A percentile compares a stretch with the other conserved stretches of the same genome.
These are phyloP conservation scores for Myotis daubentonii DNA, from an alignment of 2,797 vertebrate genomes.

Conservation along the genomic window DNA sequence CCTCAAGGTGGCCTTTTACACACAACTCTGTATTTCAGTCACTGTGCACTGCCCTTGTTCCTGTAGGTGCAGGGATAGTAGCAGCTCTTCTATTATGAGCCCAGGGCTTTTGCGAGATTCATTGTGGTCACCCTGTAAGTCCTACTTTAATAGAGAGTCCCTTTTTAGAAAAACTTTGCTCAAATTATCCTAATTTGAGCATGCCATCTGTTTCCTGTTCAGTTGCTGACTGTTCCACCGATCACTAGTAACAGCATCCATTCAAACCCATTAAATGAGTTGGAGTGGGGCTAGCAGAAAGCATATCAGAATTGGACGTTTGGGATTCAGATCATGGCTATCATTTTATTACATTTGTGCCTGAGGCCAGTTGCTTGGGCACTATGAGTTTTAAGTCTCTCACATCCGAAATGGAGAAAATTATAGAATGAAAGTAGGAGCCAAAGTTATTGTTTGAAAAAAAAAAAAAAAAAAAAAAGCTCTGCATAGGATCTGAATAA, in stretches of 20 bases:
- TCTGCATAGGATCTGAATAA: neutral
- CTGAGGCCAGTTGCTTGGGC: neutral
- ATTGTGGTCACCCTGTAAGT: neutral
- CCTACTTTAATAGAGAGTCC: neutral
- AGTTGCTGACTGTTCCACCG: neutral
- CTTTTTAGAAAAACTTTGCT: conserved; percentile 15
- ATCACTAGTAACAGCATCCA: neutral
- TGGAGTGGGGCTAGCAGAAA: neutral
- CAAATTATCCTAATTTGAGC: neutral
- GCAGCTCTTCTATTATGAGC: neutral
- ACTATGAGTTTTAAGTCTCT: neutral
- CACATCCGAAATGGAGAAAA: neutral
- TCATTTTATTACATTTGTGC: neutral
- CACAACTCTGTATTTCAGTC: neutral
- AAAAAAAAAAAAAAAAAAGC: no score
- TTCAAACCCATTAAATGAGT: neutral
- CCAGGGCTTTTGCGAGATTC: neutral
- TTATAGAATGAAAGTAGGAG: neutral
- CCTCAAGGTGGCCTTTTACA: neutral
- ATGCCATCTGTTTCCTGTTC: neutral
- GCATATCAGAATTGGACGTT: neutral
- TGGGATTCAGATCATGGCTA: neutral
- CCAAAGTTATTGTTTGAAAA: neutral
- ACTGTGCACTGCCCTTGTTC: neutral
- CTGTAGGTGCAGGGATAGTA: neutral